phyloP scores from a whole-genome alignment of 2,113 vertebrate genomes.

The Coreoperca whiteheadi region DNA sequence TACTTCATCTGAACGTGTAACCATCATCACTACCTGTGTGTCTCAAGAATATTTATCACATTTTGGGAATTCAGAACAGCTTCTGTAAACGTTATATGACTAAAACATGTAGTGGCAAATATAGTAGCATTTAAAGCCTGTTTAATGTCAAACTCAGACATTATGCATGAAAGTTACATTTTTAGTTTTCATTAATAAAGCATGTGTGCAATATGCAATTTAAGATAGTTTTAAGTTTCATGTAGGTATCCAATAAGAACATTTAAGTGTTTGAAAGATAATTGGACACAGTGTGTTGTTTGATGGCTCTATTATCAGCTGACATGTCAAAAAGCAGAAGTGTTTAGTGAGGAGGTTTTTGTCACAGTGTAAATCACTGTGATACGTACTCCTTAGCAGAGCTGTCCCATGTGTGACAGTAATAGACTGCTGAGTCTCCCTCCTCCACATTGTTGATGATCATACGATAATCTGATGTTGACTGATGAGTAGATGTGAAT shows the following conservation, averaged over 20 bases:
- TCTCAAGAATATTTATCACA: no score
- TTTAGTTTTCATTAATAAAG: background rate
- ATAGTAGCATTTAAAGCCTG: background rate
- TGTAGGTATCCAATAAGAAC: no score
- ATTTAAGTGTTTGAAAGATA: no score
- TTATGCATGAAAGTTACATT: background rate
- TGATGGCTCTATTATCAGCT: no score
- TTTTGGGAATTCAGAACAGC: no score
- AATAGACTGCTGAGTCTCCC: conserved; percentile 75
- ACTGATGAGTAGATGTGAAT: conserved; percentile 58
- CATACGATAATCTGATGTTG: conserved; percentile 54
- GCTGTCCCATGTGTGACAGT: conserved; percentile 35
- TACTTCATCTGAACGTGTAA: no score
- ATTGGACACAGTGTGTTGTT: no score
- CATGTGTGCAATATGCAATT: background rate
- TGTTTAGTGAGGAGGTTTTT: conserved; percentile 62
- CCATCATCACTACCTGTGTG: no score
- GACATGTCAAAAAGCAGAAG: conserved; percentile 42
- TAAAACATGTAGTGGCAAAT: background rate
- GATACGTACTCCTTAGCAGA: background rate
- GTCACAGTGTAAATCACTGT: conserved; percentile 72
- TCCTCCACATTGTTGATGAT: conserved; percentile 63
- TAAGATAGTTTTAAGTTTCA: no score
- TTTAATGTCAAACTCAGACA: background rate
- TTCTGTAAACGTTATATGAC: no score